Evolutionary conservation across 2,113 vertebrate genomes (phyloP), one percentile per base, ranked within the genome.

Genomic region (Microcebus murinus): DNA sequence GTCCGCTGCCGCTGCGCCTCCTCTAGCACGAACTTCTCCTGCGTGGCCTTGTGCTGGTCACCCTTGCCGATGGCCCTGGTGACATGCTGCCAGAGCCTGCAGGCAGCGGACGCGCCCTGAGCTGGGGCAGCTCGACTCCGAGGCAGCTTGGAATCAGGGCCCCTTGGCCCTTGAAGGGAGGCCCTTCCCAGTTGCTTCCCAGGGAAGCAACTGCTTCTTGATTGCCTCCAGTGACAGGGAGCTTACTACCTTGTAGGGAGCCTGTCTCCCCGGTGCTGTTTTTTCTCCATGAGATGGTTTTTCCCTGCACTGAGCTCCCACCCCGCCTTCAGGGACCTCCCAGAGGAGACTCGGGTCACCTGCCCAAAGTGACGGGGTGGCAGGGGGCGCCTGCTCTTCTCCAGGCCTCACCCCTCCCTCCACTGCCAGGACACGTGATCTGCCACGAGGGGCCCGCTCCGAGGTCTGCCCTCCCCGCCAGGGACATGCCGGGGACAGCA

Each of bases 1-100:
- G 98, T 96, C 0, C 98, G 98, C n/a, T 91, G 99, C 68, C 99
- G 98, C 98, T 99, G 99, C 1, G 99, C 99, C 88, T 99, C 99
- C 97, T 99, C 99, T 96, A 99, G 97, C 0, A 99, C 98, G 91
- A 98, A 99, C 97, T 99, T 99, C 88, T 99, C 99, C 98, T 99
- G 99, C 0, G 99, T 99, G 6, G 99, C 99, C 93, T 97, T 98
- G 95, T 99, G 93, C 96, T 99, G 99, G 98, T 99, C 99, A 0
- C 99, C 99, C 73, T 99, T 99, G 81, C 97, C 73, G 96, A 99
- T 99, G 95, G 99, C 99, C 77, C 98, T 99, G 95, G 99, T 99
- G 97, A 99, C 99, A 0, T 99, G 99, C 97, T 98, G 99, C 99
- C 99, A 99, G 90, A 99, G 99, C 97, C 99, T 99, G 87, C 0